Evolutionary conservation across 2,888 invertebrate genomes (phyloP), one percentile per base, ranked within the genome.

Genomic region (Hirudinaria manillensis): DNA sequence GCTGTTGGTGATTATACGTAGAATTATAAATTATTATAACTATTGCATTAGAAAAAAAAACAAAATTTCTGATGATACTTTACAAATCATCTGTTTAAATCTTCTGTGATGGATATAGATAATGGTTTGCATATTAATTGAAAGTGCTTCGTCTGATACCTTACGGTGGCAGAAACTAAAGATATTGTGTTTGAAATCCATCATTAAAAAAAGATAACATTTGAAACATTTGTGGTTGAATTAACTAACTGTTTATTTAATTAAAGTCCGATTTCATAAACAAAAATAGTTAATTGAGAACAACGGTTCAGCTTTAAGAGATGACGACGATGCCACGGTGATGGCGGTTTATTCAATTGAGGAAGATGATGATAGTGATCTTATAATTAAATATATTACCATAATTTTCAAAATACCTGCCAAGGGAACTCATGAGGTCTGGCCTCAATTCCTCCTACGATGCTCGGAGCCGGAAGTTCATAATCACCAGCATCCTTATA

Each of bases 381-480:
- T 27, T 61, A 19, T 34, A 34, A 10, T n/a, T 36, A n/a, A 36
- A 6, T 68, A 29, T 32, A 19, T n/a, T 34, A 29, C n/a, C 19
- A 13, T 10, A 61, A 4, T 27, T 7, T 27, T 45, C n/a, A n/a
- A 32, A 29, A 55, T 53, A 78, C 78, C 76, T 77, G 77, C 73
- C 72, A 78, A n/a, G 77, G 77, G 65, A 76, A 77, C 67, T 76
- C 76, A 65, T 75, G 36, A 36, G 68, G 74, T 55, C 77, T 72
- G 53, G 78, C 76, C 32, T 78, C 77, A 1, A 53, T 16, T 24
- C 78, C 78, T 29, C 78, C 78, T 0, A 78, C 78, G 36, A 77
- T 76, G 21, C 24, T 29, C 6, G 72, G 72, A 29, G 72, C 29
- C 0, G 75, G 73, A 29, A 77, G 72, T 36, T 2, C 1, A n/a